These are phyloP conservation scores for Gymnogyps californianus DNA, from an alignment of 2,113 vertebrate genomes.

Conservation along the genomic window DNA sequence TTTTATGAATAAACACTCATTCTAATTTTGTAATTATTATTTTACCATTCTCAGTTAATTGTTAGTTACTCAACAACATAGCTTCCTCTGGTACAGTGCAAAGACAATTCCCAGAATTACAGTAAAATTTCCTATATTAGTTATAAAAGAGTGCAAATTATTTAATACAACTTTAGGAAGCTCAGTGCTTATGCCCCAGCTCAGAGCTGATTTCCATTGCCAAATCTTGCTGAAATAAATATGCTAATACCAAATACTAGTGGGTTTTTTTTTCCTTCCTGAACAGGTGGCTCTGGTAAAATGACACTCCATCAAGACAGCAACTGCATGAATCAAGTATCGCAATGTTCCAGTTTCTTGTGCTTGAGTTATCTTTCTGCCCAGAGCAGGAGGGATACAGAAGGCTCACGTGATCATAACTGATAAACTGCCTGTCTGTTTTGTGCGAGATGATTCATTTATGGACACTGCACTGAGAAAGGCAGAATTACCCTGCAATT, in stretches of 20 bases:
- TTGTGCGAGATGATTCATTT: neutral
- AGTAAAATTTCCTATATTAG: neutral
- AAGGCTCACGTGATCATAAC: neutral
- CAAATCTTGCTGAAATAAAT: neutral
- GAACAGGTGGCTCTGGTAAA: constrained; percentile 33
- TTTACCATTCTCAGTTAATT: constrained; percentile 44
- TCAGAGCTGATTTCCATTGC: neutral
- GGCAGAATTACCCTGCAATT: neutral
- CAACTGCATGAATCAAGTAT: neutral
- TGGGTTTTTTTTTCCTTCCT: neutral
- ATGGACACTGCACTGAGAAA: neutral
- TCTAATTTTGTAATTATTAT: constrained; percentile 57
- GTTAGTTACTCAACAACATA: constrained; percentile 6
- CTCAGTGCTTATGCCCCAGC: neutral
- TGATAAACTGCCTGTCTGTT: constrained; percentile 22
- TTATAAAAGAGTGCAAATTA: neutral
- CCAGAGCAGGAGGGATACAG: neutral
- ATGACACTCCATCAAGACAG: neutral
- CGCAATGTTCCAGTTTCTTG: neutral
- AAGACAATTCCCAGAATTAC: neutral
- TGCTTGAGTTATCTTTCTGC: neutral
- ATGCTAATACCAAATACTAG: neutral
- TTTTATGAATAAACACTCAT: constrained; percentile 41
- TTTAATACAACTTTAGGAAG: neutral
- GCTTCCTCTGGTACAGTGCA: neutral